A percentile compares a stretch with the other conserved stretches of the same genome.
These are phyloP conservation scores for Pseudolaguvia tuberculata DNA, from an alignment of 2,113 vertebrate genomes.

Conservation along the genomic window DNA sequence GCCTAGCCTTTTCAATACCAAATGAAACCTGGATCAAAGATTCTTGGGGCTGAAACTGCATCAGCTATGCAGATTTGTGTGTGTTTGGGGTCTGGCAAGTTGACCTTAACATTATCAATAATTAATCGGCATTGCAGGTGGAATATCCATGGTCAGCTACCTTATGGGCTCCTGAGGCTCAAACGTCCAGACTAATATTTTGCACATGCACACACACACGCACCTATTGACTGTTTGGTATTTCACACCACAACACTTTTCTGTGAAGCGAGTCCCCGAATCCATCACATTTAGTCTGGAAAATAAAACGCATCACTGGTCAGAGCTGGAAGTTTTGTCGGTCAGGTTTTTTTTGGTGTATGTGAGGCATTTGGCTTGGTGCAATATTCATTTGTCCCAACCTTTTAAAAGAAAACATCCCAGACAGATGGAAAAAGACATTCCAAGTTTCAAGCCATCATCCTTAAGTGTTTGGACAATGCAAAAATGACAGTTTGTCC, in stretches of 20 bases:
- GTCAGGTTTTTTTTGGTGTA: not conserved
- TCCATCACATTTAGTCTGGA: not conserved
- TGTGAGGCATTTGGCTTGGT: not conserved
- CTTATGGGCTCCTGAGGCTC: not conserved
- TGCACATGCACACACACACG: not conserved
- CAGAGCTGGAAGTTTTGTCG: not conserved
- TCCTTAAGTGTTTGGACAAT: not conserved
- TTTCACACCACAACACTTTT: not conserved
- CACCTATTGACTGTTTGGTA: not conserved
- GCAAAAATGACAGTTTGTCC: not conserved
- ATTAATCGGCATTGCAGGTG: slow-evolving; percentile 38
- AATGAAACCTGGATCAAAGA: not conserved
- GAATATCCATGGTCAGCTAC: slow-evolving; percentile 11
- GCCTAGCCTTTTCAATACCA: not conserved
- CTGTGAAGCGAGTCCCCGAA: too few relatives aligned
- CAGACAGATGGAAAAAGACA: not conserved
- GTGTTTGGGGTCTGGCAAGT: slow-evolving; percentile 7
- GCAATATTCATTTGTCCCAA: not conserved
- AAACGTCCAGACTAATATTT: not conserved
- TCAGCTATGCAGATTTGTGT: too few relatives aligned
- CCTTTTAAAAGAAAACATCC: not conserved
- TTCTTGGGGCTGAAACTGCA: not conserved
- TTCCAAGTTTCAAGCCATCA: not conserved
- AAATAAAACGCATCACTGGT: not conserved
- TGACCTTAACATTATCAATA: slow-evolving; percentile 38